Conservation (phyloP, 2,797 vertebrate species). For the Anguilla anguilla region DNA sequence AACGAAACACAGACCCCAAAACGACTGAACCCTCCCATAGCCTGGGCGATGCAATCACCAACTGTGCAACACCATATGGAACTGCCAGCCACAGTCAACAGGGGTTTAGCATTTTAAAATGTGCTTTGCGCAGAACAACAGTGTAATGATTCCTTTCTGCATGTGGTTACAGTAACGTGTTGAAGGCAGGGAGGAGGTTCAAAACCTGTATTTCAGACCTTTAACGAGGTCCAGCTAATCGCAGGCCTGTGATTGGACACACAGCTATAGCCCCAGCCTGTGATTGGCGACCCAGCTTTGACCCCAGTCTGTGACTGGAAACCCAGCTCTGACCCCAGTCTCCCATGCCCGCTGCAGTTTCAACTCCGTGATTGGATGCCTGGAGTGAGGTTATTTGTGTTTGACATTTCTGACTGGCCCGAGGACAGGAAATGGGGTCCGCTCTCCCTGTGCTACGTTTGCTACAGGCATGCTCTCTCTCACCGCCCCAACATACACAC, state of each 20-base stretch:
- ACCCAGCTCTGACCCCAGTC: not conserved
- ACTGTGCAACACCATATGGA: too few relatives aligned
- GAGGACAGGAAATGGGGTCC: not conserved
- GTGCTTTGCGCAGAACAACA: too few relatives aligned
- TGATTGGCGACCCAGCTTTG: not conserved
- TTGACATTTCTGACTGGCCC: not conserved
- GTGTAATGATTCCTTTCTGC: too few relatives aligned
- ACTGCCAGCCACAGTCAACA: too few relatives aligned
- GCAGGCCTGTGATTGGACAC: not conserved
- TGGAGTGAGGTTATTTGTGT: not conserved
- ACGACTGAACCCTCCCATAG: too few relatives aligned
- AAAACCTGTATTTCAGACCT: too few relatives aligned
- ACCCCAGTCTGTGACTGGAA: not conserved
- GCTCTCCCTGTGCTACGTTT: not conserved
- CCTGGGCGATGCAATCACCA: too few relatives aligned
- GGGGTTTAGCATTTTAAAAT: too few relatives aligned
- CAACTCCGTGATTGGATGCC: constrained; percentile 9
- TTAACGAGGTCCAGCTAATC: too few relatives aligned
- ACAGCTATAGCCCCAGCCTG: not conserved
- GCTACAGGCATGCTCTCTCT: not conserved
- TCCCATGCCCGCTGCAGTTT: not conserved
- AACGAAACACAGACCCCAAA: too few relatives aligned
- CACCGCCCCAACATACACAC: not conserved
- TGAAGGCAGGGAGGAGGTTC: too few relatives aligned
- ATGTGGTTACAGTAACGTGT: too few relatives aligned